Conservation (phyloP, 2,113 vertebrate species). For the Paratilapia polleni region DNA sequence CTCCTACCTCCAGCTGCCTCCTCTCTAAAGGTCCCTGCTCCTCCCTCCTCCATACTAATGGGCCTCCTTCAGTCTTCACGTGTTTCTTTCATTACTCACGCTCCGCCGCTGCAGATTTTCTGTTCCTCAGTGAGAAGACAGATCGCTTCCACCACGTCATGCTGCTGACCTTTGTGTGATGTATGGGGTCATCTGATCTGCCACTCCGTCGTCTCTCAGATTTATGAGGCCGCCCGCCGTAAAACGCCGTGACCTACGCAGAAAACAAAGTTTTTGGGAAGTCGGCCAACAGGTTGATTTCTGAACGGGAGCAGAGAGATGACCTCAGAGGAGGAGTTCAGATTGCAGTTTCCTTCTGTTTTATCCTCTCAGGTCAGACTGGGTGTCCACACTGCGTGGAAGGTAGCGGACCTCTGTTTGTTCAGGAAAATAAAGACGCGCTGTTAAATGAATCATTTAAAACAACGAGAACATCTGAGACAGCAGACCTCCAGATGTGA, state of each 20-base stretch:
- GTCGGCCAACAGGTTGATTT: background rate
- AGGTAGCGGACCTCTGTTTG: fast-evolving
- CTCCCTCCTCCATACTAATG: conserved; percentile 45
- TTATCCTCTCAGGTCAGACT: background rate
- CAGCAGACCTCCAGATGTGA: too few species aligned
- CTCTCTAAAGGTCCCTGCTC: conserved; percentile 26
- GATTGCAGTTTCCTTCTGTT: background rate
- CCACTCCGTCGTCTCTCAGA: conserved; percentile 11
- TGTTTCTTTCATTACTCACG: background rate
- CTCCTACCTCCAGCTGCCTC: background rate
- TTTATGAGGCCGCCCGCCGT: conserved; percentile 32
- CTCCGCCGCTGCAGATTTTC: background rate
- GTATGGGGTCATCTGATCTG: conserved; percentile 42
- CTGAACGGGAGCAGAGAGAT: background rate
- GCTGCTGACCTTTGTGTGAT: conserved; percentile 49
- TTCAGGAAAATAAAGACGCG: too few species aligned
- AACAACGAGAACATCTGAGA: too few species aligned
- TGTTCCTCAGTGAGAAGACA: background rate
- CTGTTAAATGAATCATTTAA: background rate
- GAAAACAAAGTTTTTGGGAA: background rate
- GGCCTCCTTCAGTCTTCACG: background rate
- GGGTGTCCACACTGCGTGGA: background rate
- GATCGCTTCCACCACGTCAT: background rate
- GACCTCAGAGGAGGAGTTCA: background rate
- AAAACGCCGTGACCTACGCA: conserved; percentile 15